Percentiles rank a stretch among this genome's conserved stretches.
These are phyloP conservation scores for Ecdyonurus torrentis DNA, from an alignment of 2,888 invertebrate genomes.

Conservation along the genomic window DNA sequence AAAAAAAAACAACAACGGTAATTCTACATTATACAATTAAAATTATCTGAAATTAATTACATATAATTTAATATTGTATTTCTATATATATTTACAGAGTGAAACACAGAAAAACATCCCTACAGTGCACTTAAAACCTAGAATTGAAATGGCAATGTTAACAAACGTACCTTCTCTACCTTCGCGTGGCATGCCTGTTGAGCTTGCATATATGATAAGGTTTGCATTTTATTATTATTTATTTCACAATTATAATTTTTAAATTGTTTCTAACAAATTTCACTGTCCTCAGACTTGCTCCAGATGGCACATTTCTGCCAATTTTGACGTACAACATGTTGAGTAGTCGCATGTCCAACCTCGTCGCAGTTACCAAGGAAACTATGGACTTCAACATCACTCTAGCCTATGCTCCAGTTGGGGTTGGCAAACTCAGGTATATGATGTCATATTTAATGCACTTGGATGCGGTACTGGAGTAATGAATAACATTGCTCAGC, in stretches of 20 bases:
- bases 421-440: conserved; percentile 49
- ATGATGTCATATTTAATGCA: too few relatives aligned
- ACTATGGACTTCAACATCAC: conserved; percentile 45
- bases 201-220: conserved; percentile 43
- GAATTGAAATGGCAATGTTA: conserved; percentile 57
- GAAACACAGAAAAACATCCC: conserved; percentile 27
- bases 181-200: conserved; percentile 45
- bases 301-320: conserved; percentile 53
- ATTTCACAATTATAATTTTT: neutral
- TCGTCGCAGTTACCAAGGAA: conserved; percentile 44
- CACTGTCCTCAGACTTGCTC: conserved; percentile 29
- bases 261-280: neutral
- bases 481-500: too few relatives aligned
- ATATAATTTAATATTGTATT: neutral
- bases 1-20: conserved; percentile 4
- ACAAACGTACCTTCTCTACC: conserved; percentile 53
- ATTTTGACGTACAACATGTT: conserved; percentile 69
- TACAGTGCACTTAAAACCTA: conserved; percentile 58
- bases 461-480: too few relatives aligned
- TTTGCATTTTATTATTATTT: conserved; percentile 17
- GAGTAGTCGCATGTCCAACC: conserved; percentile 58
- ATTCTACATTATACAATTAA: neutral
- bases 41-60: neutral
- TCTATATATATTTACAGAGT: neutral
- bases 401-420: conserved; percentile 53